A percentile compares a stretch with the other conserved stretches of the same genome.
These are phyloP conservation scores for Drosophila orena DNA, from an alignment of 1,140 invertebrate genomes.

Conservation along the genomic window DNA sequence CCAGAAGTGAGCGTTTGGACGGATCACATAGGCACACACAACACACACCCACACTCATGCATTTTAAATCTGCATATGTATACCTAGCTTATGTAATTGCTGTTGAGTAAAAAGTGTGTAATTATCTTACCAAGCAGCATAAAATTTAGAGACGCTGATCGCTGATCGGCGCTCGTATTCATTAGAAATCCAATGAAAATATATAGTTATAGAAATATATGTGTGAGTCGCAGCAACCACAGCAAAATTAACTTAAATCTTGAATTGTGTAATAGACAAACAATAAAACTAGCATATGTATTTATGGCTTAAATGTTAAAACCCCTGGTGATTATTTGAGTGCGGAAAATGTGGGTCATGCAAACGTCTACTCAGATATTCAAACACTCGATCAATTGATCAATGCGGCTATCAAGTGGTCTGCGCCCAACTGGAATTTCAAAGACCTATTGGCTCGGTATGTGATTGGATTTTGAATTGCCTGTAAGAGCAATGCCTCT, in stretches of 20 bases:
- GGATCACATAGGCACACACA: conserved; percentile 28
- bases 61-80: conserved; percentile 60
- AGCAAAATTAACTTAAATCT: conserved; percentile 50
- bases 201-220: conserved; percentile 28
- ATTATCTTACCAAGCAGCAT: conserved; percentile 74
- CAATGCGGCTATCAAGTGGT: not conserved
- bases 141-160: conserved; percentile 58
- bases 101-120: conserved; percentile 70
- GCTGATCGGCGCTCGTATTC: conserved; percentile 44
- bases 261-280: conserved; percentile 72
- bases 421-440: not conserved
- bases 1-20: conserved; percentile 30
- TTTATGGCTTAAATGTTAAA: conserved; percentile 79
- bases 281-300: conserved; percentile 74
- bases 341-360: conserved; percentile 1
- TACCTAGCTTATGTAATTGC: conserved; percentile 78
- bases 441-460: not conserved
- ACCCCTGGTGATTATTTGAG: not conserved
- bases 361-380: not conserved
- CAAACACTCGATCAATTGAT: conserved; percentile 2
- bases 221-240: conserved; percentile 47
- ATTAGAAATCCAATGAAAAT: conserved; percentile 41
- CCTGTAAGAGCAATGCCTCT: not conserved
- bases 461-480: not conserved
- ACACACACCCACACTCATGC: conserved; percentile 19